phyloP scores from a whole-genome alignment of 2,113 vertebrate species.

The Archocentrus centrarchus region DNA sequence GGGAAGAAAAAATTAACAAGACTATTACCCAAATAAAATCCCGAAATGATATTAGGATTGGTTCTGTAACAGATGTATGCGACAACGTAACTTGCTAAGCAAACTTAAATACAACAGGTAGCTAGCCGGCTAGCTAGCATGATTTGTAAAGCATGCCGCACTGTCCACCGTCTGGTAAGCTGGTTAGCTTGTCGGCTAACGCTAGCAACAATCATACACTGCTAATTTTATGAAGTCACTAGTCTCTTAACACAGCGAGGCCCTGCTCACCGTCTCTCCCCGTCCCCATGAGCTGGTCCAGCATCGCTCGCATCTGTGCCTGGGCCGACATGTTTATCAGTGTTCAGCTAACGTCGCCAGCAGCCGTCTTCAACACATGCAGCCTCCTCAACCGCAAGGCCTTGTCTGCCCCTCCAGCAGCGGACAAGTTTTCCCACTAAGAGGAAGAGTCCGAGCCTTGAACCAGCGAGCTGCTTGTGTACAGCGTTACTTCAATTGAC shows the following conservation, averaged over 20 bases:
- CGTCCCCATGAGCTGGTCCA: constrained; percentile 99
- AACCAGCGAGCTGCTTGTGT: background rate
- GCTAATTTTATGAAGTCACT: background rate
- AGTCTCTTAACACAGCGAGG: too few relatives aligned
- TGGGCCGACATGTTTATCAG: constrained; percentile 92
- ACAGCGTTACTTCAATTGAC: background rate
- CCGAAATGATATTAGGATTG: background rate
- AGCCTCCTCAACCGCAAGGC: constrained; percentile 63
- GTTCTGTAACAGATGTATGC: background rate
- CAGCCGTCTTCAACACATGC: constrained; percentile 62
- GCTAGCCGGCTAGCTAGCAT: constrained; percentile 52
- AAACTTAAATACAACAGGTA: constrained; percentile 68
- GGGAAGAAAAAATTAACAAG: background rate
- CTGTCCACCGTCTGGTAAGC: constrained; percentile 23
- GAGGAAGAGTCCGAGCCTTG: background rate
- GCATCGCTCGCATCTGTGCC: constrained; percentile 98
- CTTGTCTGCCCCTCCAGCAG: constrained; percentile 27
- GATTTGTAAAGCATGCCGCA: constrained; percentile 31
- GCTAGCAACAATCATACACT: constrained; percentile 33
- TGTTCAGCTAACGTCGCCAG: constrained; percentile 29
- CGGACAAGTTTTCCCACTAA: constrained; percentile 56
- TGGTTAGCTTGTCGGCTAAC: constrained; percentile 49
- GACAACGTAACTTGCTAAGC: background rate
- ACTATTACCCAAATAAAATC: background rate
- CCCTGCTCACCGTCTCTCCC: constrained; percentile 93